Percentiles rank a stretch among this genome's conserved stretches.
These are phyloP conservation scores for Leptobrachium ailaonicum DNA, from an alignment of 2,113 vertebrate genomes.

Conservation along the genomic window DNA sequence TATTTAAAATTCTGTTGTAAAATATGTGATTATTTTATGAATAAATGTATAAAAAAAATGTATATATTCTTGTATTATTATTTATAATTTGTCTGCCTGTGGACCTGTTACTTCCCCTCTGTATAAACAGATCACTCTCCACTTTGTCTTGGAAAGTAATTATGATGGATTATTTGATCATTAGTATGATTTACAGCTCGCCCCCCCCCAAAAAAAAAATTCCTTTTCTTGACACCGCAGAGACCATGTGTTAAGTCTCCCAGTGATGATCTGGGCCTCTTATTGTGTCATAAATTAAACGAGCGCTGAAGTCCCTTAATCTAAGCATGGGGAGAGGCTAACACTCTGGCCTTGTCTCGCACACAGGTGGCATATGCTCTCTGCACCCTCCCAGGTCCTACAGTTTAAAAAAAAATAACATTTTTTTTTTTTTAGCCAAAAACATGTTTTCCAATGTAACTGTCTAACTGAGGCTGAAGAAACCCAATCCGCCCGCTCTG, in stretches of 20 bases:
- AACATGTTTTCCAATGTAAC: no score
- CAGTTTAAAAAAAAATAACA: no score
- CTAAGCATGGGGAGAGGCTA: conserved; percentile 3
- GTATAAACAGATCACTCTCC: background rate
- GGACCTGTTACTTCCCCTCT: no score
- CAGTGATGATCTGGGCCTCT: background rate
- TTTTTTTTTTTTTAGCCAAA: no score
- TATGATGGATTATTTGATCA: background rate
- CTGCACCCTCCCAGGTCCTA: background rate
- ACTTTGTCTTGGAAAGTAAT: conserved; percentile 1
- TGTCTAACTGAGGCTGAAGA: no score
- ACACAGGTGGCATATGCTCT: conserved; percentile 26
- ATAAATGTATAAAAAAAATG: no score
- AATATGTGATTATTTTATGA: no score
- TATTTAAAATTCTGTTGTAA: no score
- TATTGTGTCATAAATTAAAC: conserved; percentile 38
- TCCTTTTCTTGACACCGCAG: background rate
- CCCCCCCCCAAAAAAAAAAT: background rate
- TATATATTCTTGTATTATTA: no score
- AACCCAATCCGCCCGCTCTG: no score
- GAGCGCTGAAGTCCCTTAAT: conserved; percentile 35
- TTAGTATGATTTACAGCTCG: background rate
- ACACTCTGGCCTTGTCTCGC: background rate
- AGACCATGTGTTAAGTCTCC: background rate
- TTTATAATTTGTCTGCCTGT: no score